Percentiles rank a stretch among this genome's conserved stretches.
phyloP scores from a whole-genome alignment of 2,797 vertebrate genomes.

The Leptoclinus maculatus region DNA sequence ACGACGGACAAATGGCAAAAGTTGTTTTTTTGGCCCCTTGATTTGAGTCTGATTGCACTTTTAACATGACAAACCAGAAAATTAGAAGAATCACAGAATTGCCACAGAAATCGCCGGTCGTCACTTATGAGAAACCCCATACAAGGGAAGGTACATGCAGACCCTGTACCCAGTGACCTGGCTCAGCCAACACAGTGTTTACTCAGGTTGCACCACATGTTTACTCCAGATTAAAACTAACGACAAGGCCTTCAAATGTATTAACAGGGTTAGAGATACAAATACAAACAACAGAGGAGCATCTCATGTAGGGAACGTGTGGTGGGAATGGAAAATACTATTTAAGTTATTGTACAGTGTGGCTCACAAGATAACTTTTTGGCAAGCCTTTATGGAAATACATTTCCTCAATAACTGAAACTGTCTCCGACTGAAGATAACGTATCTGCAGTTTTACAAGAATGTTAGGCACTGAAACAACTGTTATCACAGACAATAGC shows the following conservation, averaged over 20 bases:
- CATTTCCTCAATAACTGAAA: neutral
- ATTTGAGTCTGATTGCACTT: conserved; percentile 5
- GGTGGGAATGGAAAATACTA: conserved; percentile 14
- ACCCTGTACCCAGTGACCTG: conserved; percentile 46
- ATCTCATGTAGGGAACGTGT: conserved; percentile 2
- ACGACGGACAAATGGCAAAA: neutral
- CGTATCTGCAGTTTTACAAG: neutral
- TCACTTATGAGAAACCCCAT: conserved; percentile 55
- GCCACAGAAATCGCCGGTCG: conserved; percentile 21
- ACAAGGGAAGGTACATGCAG: conserved; percentile 53
- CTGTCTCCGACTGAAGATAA: neutral
- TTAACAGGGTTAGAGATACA: conserved; percentile 49
- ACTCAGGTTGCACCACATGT: conserved; percentile 64
- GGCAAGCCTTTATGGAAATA: neutral
- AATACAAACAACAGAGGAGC: conserved; percentile 52
- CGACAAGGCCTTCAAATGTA: conserved; percentile 65
- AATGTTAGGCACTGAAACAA: neutral
- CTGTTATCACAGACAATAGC: too few relatives aligned
- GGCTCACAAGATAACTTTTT: neutral
- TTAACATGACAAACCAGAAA: conserved; percentile 18
- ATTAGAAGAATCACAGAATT: conserved; percentile 12
- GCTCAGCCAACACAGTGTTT: conserved; percentile 73
- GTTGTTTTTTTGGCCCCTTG: neutral
- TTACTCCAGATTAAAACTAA: conserved; percentile 72
- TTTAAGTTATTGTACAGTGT: conserved; percentile 2